Evolutionary conservation across 2,797 vertebrate species (phyloP).

Genomic region (Leptoclinus maculatus): DNA sequence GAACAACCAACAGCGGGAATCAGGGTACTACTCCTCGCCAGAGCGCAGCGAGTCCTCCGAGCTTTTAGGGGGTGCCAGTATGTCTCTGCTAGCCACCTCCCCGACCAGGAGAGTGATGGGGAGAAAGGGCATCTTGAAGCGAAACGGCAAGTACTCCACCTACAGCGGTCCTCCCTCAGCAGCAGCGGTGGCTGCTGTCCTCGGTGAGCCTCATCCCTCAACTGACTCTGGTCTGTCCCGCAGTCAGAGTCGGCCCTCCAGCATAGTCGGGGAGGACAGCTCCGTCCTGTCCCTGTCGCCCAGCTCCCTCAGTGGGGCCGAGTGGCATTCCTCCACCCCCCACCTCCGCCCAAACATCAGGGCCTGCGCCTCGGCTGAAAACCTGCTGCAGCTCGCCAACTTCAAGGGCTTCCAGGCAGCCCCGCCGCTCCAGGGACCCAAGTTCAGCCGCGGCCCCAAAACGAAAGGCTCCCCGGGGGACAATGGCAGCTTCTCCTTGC

Average conservation of each 20-base stretch:
- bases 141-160: constrained; percentile 95
- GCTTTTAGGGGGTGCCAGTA: constrained; percentile 85
- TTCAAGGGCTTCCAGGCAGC: constrained; percentile 93
- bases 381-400: constrained; percentile 95
- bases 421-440: constrained; percentile 89
- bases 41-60: constrained; percentile 97
- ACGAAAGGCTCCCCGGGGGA: constrained; percentile 90
- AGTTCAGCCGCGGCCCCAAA: constrained; percentile 87
- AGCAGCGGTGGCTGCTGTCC: constrained; percentile 71
- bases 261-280: constrained; percentile 94
- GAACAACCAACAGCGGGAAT: constrained; percentile 98
- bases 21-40: constrained; percentile 98
- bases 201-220: constrained; percentile 79
- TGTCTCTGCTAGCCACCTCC: constrained; percentile 82
- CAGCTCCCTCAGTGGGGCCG: constrained; percentile 89
- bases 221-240: constrained; percentile 89
- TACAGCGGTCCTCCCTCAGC: constrained; percentile 78
- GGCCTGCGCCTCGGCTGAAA: constrained; percentile 95
- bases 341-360: constrained; percentile 90
- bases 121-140: constrained; percentile 97
- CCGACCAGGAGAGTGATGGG: constrained; percentile 86
- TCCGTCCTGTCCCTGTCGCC: constrained; percentile 86
- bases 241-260: constrained; percentile 96
- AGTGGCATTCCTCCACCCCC: constrained; percentile 89
- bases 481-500: constrained; percentile 98